Conservation (phyloP, 37 sponge, comb jelly and placozoan genomes). For the Theonella swinhoei region DNA sequence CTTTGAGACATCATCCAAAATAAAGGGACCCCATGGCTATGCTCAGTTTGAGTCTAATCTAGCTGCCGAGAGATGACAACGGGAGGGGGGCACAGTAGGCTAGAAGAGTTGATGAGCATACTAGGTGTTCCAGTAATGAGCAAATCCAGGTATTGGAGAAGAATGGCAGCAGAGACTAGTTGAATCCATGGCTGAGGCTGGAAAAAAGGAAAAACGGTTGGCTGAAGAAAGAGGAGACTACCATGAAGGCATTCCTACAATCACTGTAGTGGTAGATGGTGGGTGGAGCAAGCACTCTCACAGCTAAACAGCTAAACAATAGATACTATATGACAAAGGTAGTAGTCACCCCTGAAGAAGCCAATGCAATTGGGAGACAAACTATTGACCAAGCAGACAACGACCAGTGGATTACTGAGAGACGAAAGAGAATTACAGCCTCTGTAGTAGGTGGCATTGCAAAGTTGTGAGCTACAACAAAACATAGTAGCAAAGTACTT, state of each 20-base stretch:
- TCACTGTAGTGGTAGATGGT: slow-evolving; percentile 34
- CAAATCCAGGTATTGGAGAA: slow-evolving; percentile 9
- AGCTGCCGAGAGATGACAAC: slow-evolving; percentile 56
- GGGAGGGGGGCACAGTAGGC: slow-evolving; percentile 41
- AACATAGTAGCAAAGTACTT: neutral
- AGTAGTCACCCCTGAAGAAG: neutral
- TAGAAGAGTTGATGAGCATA: slow-evolving; percentile 7
- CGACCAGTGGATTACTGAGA: neutral
- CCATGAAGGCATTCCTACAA: slow-evolving; percentile 24
- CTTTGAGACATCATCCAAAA: slow-evolving; percentile 29
- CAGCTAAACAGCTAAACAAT: slow-evolving; percentile 1
- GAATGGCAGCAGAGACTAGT: neutral
- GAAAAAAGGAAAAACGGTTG: slow-evolving; percentile 19
- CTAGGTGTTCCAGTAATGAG: neutral
- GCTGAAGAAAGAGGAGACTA: slow-evolving; percentile 18
- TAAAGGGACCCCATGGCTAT: slow-evolving; percentile 7
- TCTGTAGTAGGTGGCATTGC: neutral
- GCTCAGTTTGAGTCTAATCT: slow-evolving; percentile 30
- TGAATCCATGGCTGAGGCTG: slow-evolving; percentile 16
- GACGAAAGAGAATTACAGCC: neutral
- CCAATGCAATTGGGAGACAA: neutral
- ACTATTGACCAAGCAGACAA: slow-evolving; percentile 1
- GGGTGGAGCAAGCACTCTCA: slow-evolving; percentile 41
- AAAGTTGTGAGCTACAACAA: neutral
- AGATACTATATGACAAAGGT: slow-evolving; percentile 14